A percentile compares a stretch with the other conserved stretches of the same genome.
Conservation (phyloP, 2,797 vertebrate genomes). For the Amblyopsis hoosieri region DNA sequence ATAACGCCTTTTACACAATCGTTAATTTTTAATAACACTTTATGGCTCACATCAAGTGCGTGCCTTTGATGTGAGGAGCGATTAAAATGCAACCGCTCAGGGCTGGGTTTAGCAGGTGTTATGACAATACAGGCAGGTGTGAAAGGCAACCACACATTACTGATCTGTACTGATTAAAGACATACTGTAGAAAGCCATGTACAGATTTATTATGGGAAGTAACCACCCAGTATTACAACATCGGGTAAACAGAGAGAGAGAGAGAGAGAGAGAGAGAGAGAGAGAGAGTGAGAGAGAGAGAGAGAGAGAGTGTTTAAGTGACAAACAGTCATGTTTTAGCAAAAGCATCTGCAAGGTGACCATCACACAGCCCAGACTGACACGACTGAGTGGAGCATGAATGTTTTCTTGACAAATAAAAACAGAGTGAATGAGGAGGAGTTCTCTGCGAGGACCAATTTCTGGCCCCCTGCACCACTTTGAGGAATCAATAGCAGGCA, state of each 20-base stretch:
- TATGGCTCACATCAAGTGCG: not conserved
- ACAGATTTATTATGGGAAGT: slow-evolving; percentile 5
- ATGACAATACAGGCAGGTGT: not conserved
- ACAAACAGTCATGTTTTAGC: slow-evolving; percentile 14
- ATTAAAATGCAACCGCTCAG: not conserved
- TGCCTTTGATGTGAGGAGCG: not conserved
- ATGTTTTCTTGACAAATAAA: slow-evolving; percentile 74
- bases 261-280: not conserved
- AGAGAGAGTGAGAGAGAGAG: not conserved
- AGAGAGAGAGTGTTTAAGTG: slow-evolving; percentile 1
- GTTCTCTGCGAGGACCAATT: slow-evolving; percentile 68
- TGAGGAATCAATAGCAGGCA: slow-evolving; percentile 69
- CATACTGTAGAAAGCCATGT: no score
- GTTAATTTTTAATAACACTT: no score
- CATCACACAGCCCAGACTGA: slow-evolving; percentile 9
- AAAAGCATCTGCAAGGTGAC: no score
- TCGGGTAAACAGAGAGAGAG: slow-evolving; percentile 15
- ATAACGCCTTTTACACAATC: no score
- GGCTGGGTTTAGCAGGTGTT: not conserved
- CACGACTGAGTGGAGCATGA: slow-evolving; percentile 61
- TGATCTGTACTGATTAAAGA: not conserved
- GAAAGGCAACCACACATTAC: not conserved
- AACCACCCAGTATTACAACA: not conserved
- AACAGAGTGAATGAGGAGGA: slow-evolving; percentile 41
- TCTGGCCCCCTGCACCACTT: slow-evolving; percentile 62